Base-by-base conservation (phyloP, 1,140 invertebrate species). In the Zaprionus davidi region DNA sequence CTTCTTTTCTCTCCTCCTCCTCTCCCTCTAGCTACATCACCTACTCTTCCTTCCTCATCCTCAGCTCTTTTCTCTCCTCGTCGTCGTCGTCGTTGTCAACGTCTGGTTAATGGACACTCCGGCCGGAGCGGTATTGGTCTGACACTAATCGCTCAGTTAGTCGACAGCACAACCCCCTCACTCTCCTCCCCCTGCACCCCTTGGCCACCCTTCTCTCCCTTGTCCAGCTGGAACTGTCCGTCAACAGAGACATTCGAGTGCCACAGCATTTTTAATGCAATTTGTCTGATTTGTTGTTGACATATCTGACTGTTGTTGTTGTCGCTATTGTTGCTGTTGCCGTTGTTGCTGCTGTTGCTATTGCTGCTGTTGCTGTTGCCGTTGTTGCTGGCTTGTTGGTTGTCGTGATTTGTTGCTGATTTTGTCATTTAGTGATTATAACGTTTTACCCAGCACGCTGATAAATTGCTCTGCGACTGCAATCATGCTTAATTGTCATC, bases 221-320 rank as follows among this genome's bases (percentile, higher is more conserved):
- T 17, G 24, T 11, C 58, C 56, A 71, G 71, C 75, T 83, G 72
- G 56, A 71, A 66, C 81, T 85, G 85, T 76, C 84, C 78, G 82
- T 90, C 85, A 85, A 76, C 84, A 82, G 46, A 24, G 49, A 71
- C 65, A 53, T 76, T 90, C 81, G 79, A 90, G 86, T 90, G 85
- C 79, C 82, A 90, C 81, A 83, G 85, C 84, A 90, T 90, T 90
- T 90, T 90, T 90, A 90, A 90, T 90, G 85, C 85, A 90, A 90
- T 90, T 90, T 90, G 85, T 90, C 85, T 90, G 85, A 90, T 90
- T 90, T 90, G 85, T 90, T 90, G 85, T 90, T 85, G 82, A 90
- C 85, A 72, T 71, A 71, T 63, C 72, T 53, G 24, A 51, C 31
- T 74, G 24, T 69, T 62, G 57, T 60, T 74, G 68, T 57, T 36